These are phyloP conservation scores for Pantelozetes paolii DNA, from an alignment of 2,888 invertebrate species.

Conservation along the genomic window DNA sequence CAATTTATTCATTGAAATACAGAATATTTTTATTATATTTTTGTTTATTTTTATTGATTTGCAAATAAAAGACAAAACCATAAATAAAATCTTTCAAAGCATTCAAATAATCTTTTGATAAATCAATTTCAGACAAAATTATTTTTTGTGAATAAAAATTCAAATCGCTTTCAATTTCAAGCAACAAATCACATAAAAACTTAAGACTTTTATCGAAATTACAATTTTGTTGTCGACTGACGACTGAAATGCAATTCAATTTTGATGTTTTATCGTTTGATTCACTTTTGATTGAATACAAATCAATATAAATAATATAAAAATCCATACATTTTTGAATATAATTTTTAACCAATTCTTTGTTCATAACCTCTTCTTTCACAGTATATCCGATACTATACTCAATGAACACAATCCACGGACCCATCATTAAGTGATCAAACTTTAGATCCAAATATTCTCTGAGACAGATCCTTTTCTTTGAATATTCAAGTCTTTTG, in stretches of 20 bases:
- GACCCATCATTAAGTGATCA: background rate
- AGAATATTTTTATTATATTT: background rate
- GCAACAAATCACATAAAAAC: too few species aligned
- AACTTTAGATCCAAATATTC: background rate
- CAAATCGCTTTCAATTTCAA: too few species aligned
- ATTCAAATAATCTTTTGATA: background rate
- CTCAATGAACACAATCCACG: background rate
- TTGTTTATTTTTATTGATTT: background rate
- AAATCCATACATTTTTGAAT: background rate
- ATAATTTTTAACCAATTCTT: background rate
- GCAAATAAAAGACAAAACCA: background rate
- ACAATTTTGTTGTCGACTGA: background rate
- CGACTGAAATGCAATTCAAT: too few species aligned
- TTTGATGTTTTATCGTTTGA: background rate
- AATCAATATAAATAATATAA: background rate
- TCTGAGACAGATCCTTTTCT: background rate
- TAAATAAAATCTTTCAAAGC: constrained; percentile 1
- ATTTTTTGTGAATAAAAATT: too few species aligned
- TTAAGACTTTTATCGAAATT: too few species aligned
- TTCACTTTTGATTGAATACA: background rate
- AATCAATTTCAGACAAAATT: background rate
- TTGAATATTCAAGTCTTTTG: background rate
- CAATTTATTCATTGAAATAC: background rate
- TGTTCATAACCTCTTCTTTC: background rate
- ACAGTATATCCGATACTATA: background rate